Evolutionary conservation across 2,797 vertebrate genomes (phyloP), one percentile per base, ranked within the genome.

Genomic region (Clarias platycephalus): DNA sequence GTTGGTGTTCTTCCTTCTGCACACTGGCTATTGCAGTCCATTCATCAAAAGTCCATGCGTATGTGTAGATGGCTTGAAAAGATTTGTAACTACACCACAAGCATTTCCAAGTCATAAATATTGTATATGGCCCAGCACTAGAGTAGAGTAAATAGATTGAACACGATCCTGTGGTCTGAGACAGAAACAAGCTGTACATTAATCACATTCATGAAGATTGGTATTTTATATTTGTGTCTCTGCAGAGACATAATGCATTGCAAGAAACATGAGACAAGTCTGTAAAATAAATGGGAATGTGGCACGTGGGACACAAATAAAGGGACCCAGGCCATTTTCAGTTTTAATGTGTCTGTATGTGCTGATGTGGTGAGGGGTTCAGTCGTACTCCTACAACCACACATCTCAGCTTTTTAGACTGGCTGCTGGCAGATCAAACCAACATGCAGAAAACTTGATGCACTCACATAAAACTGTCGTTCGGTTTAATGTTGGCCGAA

Each of bases 131-230:
- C 72, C 16, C 13, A 70, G 64, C 28, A 63, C 12, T 24, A 26
- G 34, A 80, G 76, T 37, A 16, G 57, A 71, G 64, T 60, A 77
- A 70, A 80, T 68, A 49, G 76, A 80, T 20, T 80, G 76, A 84
- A 71, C 60, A 62, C 55, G 71, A 22, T 80, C 18, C 8, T 63
- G 66, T 71, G 75, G 22, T 78, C 34, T 1, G 62, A 84, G 77
- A 84, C 83, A 64, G 83, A 74, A 80, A 74, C 83, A 84, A 80
- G 58, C 40, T 67, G 84, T 31, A 49, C 79, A 76, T 85, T 76
- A 66, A 81, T 85, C 84, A 85, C 55, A n/a, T 67, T 81, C 53
- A 85, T 85, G 62, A 66, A 81, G 79, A 81, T 57, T 81, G 79
- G 70, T 81, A 67, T 85, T 85, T 75, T 22, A 71, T 58, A 67